These are phyloP conservation scores for Pseudomyrmex sp. DNA, from an alignment of 1,140 invertebrate genomes.

Conservation along the genomic window DNA sequence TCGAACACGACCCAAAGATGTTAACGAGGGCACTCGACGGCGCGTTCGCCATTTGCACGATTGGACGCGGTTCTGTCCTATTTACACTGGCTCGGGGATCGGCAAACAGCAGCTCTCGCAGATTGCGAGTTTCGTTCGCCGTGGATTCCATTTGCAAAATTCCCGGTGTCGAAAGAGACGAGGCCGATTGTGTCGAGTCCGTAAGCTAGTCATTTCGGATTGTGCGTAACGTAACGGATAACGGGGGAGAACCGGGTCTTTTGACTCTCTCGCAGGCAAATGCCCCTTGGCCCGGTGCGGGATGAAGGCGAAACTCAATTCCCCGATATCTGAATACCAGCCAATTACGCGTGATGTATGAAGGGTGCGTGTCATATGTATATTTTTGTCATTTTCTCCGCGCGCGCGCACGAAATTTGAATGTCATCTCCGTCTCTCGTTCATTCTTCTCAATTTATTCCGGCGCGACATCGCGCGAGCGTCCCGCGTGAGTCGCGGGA, in stretches of 20 bases:
- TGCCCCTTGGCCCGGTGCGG: conserved; percentile 39
- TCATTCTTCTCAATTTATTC: conserved; percentile 81
- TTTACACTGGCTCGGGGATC: conserved; percentile 30
- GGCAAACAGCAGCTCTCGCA: conserved; percentile 6
- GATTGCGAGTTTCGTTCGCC: conserved; percentile 24
- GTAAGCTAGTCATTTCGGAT: conserved; percentile 3
- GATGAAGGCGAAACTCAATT: conserved; percentile 80
- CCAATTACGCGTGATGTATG: conserved; percentile 80
- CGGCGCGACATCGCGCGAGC: conserved; percentile 54
- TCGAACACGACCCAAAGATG: conserved; percentile 18
- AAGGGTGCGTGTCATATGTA: conserved; percentile 74
- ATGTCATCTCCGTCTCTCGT: conserved; percentile 77
- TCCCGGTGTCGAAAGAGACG: conserved; percentile 8
- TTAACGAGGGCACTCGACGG: background rate
- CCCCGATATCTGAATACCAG: conserved; percentile 80
- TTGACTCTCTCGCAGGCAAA: conserved; percentile 39
- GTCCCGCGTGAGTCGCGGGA: conserved; percentile 24
- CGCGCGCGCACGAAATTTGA: conserved; percentile 75
- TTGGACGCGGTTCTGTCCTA: background rate
- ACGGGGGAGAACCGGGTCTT: conserved; percentile 34
- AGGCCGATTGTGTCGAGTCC: conserved; percentile 20
- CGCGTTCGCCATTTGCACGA: conserved; percentile 7
- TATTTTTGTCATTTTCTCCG: conserved; percentile 81
- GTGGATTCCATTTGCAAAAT: conserved; percentile 36
- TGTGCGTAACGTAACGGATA: conserved; percentile 44